Conservation (phyloP, 2,797 vertebrate species). For the Crax fasciolata region DNA sequence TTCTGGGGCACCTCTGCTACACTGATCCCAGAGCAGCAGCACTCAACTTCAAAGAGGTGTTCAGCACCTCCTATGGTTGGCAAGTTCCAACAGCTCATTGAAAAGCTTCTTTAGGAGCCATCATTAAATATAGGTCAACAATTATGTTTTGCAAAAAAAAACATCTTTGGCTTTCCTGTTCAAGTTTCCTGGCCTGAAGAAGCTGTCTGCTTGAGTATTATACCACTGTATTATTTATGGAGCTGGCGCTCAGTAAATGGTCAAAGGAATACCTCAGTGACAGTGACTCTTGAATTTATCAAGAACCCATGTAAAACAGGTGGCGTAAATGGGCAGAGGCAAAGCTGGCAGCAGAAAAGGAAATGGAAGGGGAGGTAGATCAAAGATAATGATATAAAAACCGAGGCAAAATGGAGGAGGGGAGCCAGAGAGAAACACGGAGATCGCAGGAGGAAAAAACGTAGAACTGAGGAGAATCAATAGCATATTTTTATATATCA, state of each 20-base stretch:
- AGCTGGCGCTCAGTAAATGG: rapidly evolving
- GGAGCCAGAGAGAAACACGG: background rate
- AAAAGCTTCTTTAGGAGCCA: background rate
- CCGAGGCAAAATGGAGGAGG: slow-evolving; percentile 18
- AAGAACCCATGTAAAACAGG: background rate
- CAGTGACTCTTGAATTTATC: background rate
- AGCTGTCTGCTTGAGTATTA: background rate
- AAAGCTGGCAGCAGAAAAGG: background rate
- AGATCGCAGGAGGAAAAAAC: background rate
- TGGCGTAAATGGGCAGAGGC: background rate
- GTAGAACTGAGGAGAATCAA: background rate
- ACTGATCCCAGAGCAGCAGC: background rate
- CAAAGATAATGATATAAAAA: background rate
- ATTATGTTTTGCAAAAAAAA: background rate
- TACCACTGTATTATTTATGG: background rate
- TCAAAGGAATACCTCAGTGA: background rate
- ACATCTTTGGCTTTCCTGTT: background rate
- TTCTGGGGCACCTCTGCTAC: background rate
- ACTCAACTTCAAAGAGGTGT: background rate
- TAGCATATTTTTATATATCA: background rate
- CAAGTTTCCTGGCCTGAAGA: background rate
- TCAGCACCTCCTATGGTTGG: background rate
- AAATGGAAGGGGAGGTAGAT: background rate
- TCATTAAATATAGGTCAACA: background rate
- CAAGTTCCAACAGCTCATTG: slow-evolving; percentile 8